These are phyloP conservation scores for Philereme vetulata DNA, from an alignment of 2,888 invertebrate species.

Conservation along the genomic window DNA sequence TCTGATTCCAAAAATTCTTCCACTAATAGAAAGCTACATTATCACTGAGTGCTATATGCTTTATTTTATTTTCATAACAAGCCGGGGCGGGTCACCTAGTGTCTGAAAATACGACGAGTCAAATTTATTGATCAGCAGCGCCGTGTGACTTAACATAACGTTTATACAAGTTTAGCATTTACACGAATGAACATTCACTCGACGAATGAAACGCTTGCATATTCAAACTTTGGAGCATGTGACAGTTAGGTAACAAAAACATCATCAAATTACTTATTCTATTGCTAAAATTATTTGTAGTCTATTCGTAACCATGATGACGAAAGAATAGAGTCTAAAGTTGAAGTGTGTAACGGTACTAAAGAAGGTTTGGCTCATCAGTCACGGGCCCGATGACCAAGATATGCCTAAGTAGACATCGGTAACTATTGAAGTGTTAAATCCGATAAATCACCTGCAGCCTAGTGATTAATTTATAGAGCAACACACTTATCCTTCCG, in stretches of 20 bases:
- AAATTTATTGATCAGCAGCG: too few species aligned
- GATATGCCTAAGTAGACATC: constrained; percentile 52
- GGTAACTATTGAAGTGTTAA: constrained; percentile 62
- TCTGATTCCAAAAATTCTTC: too few species aligned
- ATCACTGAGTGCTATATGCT: too few species aligned
- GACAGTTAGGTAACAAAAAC: constrained; percentile 32
- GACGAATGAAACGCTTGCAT: constrained; percentile 24
- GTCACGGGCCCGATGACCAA: constrained; percentile 33
- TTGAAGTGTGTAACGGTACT: constrained; percentile 5
- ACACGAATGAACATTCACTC: too few species aligned
- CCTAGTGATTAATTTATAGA: constrained; percentile 62
- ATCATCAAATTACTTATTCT: constrained; percentile 17
- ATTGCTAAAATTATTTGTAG: constrained; percentile 2
- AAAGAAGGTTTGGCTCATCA: constrained; percentile 22
- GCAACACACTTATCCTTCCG: constrained; percentile 37
- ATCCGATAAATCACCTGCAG: constrained; percentile 63
- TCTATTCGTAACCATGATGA: constrained; percentile 17
- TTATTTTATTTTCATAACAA: too few species aligned
- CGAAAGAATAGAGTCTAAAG: constrained; percentile 9
- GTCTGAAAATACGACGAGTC: too few species aligned
- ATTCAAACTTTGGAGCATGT: constrained; percentile 27
- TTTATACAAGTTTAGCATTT: too few species aligned
- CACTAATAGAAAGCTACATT: too few species aligned
- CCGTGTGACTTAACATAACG: too few species aligned
- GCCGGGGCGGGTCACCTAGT: too few species aligned